Conservation (phyloP, 2,888 invertebrate species). For the Sarcophaga rosellei region DNA sequence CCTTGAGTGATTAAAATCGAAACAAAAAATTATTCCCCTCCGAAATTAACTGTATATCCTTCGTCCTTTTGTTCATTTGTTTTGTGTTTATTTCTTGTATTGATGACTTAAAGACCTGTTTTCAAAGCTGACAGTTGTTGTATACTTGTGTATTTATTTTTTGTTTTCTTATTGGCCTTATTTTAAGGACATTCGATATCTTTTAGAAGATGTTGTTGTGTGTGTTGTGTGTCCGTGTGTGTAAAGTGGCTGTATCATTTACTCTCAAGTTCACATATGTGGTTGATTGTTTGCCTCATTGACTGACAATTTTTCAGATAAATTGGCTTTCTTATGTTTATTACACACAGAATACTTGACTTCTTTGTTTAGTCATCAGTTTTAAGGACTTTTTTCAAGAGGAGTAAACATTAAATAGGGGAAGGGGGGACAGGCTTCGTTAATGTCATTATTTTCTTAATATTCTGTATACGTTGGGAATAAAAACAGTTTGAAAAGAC, state of each 20-base stretch:
- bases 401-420: neutral
- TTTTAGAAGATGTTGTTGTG: conserved; percentile 5
- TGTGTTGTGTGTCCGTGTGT: too few species aligned
- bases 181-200: conserved; percentile 1
- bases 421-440: neutral
- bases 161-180: conserved; percentile 32
- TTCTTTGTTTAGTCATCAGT: conserved; percentile 5
- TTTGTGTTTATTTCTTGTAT: neutral
- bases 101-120: neutral
- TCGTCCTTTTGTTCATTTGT: neutral
- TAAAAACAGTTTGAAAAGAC: too few species aligned
- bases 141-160: neutral
- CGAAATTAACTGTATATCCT: neutral
- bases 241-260: neutral
- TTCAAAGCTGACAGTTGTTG: neutral
- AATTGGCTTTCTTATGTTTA: neutral
- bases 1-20: conserved; percentile 18
- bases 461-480: too few species aligned
- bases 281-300: neutral
- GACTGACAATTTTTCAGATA: neutral
- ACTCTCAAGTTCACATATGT: neutral
- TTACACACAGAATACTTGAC: neutral
- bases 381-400: neutral
- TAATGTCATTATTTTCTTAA: neutral
- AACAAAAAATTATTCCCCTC: neutral